These are phyloP conservation scores for Etheostoma spectabile DNA, from an alignment of 2,113 vertebrate genomes.

Conservation along the genomic window DNA sequence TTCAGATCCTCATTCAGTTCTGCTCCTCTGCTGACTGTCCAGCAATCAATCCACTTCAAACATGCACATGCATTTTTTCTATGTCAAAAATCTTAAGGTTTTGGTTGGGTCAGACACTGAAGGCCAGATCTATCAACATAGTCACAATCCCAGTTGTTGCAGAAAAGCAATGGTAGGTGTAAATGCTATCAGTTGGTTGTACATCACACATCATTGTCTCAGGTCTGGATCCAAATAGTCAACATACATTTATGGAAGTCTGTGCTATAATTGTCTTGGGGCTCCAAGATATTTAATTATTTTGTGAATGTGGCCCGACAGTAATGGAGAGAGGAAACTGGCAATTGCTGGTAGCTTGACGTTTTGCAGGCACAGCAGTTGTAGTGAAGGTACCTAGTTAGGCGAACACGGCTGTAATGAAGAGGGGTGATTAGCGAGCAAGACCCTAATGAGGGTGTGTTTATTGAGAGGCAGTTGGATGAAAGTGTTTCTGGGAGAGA, in stretches of 20 bases:
- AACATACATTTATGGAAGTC: neutral
- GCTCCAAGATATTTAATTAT: conserved; percentile 18
- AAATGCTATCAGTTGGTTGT: neutral
- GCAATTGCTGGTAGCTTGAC: conserved; percentile 34
- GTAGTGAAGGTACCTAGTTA: conserved; percentile 68
- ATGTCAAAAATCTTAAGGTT: conserved; percentile 6
- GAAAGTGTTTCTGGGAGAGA: conserved; percentile 62
- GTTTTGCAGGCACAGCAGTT: conserved; percentile 58
- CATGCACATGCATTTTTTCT: conserved; percentile 4
- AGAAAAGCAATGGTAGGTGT: neutral
- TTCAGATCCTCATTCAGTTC: conserved; percentile 35
- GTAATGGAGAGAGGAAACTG: conserved; percentile 44
- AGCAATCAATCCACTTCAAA: conserved; percentile 14
- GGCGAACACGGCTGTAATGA: conserved; percentile 68
- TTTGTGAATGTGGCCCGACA: conserved; percentile 24
- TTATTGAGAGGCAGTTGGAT: conserved; percentile 74
- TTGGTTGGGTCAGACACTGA: conserved; percentile 1
- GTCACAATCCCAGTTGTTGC: neutral
- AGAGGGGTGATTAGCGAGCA: conserved; percentile 74
- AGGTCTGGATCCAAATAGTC: neutral
- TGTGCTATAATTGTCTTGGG: neutral
- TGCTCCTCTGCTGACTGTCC: conserved; percentile 22
- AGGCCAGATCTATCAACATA: neutral
- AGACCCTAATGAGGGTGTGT: conserved; percentile 72
- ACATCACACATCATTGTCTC: neutral